Conservation (phyloP, 2,797 vertebrate species). For the Cottoperca gobio region DNA sequence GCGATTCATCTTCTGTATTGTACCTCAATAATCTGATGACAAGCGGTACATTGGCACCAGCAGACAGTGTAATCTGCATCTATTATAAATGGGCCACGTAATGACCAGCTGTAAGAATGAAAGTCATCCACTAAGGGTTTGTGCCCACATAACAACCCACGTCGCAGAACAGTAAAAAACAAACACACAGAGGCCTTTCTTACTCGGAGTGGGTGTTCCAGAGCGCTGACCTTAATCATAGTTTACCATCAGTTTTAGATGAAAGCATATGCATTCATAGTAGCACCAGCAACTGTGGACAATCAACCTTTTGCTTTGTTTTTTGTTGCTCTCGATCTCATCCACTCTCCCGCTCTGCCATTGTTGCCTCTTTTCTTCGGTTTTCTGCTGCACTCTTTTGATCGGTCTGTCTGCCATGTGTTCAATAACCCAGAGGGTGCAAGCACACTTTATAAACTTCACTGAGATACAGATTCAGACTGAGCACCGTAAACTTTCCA, state of each 20-base stretch:
- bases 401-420: neutral
- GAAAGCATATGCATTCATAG: slow-evolving; percentile 39
- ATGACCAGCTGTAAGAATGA: slow-evolving; percentile 22
- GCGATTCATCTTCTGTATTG: neutral
- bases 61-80: slow-evolving; percentile 31
- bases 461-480: neutral
- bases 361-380: neutral
- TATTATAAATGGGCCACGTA: slow-evolving; percentile 24
- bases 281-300: neutral
- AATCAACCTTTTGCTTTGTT: slow-evolving; percentile 21
- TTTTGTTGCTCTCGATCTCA: neutral
- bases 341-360: neutral
- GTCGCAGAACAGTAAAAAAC: neutral
- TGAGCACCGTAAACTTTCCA: neutral
- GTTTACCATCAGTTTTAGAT: slow-evolving; percentile 45
- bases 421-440: neutral
- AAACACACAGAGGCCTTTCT: slow-evolving; percentile 30
- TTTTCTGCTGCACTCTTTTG: neutral
- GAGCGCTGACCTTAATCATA: slow-evolving; percentile 51
- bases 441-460: neutral
- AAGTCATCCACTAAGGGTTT: slow-evolving; percentile 5
- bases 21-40: neutral
- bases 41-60: neutral
- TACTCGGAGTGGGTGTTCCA: slow-evolving; percentile 43
- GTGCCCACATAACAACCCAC: neutral